These are phyloP conservation scores for Neoascia interrupta DNA, from an alignment of 2,888 invertebrate species.

Conservation along the genomic window DNA sequence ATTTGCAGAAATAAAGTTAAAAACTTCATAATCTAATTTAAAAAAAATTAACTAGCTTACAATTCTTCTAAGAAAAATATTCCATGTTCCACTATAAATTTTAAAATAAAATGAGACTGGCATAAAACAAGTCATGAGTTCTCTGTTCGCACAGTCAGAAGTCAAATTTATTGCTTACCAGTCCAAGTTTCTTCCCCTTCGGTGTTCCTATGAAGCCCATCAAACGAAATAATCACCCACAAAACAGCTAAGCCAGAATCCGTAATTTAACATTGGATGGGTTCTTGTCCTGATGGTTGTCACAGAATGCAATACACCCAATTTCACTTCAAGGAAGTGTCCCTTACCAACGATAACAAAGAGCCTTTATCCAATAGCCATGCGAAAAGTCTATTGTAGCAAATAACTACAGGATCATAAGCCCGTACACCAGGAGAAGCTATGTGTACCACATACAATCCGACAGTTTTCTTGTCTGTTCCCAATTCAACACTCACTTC, in stretches of 20 bases:
- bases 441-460: neutral
- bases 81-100: too few relatives aligned
- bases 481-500: slow-evolving; percentile 22
- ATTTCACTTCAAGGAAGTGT: too few relatives aligned
- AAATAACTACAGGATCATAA: slow-evolving; percentile 39
- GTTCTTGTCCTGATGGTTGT: slow-evolving; percentile 32
- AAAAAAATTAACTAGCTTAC: too few relatives aligned
- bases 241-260: slow-evolving; percentile 33
- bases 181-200: slow-evolving; percentile 59
- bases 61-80: too few relatives aligned
- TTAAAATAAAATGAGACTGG: too few relatives aligned
- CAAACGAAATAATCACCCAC: slow-evolving; percentile 49
- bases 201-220: slow-evolving; percentile 46
- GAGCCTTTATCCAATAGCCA: neutral
- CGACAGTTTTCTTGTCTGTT: slow-evolving; percentile 19
- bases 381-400: slow-evolving; percentile 28
- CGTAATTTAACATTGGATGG: slow-evolving; percentile 22
- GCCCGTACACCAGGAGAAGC: neutral
- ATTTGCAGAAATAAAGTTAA: too few relatives aligned
- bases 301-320: too few relatives aligned
- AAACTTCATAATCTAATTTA: too few relatives aligned
- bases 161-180: too few relatives aligned
- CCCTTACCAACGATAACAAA: neutral
- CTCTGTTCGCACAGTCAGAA: too few relatives aligned
- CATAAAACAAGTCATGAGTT: too few relatives aligned